Percentiles rank a stretch among this genome's conserved stretches.
Conservation (phyloP, 2,888 invertebrate genomes). For the Tubulanus polymorphus region DNA sequence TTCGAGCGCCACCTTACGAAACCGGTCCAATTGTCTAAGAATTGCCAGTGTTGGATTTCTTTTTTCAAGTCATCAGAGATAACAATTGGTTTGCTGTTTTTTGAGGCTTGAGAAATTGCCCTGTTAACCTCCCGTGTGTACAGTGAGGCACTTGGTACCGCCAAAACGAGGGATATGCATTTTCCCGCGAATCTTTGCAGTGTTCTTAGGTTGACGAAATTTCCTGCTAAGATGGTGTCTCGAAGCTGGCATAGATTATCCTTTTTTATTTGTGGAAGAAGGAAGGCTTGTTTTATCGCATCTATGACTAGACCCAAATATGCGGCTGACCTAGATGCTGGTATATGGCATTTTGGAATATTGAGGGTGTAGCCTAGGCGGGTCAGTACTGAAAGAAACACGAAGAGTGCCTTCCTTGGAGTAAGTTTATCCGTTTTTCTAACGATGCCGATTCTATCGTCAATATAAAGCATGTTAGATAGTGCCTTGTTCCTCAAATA, state of each 20-base stretch:
- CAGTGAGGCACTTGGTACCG: slow-evolving; percentile 6
- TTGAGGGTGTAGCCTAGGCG: slow-evolving; percentile 13
- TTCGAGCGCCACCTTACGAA: slow-evolving; percentile 7
- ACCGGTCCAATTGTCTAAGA: slow-evolving; percentile 14
- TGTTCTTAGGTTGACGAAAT: background rate
- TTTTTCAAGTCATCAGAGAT: background rate
- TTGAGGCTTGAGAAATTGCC: slow-evolving; percentile 9
- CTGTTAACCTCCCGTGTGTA: slow-evolving; percentile 6
- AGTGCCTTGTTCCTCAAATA: slow-evolving; percentile 2
- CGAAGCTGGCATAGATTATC: background rate
- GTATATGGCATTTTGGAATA: slow-evolving; percentile 8
- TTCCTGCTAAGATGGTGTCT: background rate
- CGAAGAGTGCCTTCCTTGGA: background rate
- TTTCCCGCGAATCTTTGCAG: slow-evolving; percentile 8
- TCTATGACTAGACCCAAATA: slow-evolving; percentile 9
- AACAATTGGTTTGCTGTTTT: slow-evolving; percentile 5
- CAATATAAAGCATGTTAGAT: slow-evolving; percentile 8
- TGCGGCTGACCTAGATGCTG: background rate
- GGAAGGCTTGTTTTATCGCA: slow-evolving; percentile 5
- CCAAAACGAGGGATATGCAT: slow-evolving; percentile 5
- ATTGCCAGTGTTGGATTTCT: slow-evolving; percentile 15
- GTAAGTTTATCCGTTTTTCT: background rate
- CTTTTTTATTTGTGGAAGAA: slow-evolving; percentile 1
- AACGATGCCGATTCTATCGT: slow-evolving; percentile 7
- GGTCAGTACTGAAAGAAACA: slow-evolving; percentile 8